phyloP scores from a whole-genome alignment of 2,888 invertebrate genomes.

The Cinara cedri region DNA sequence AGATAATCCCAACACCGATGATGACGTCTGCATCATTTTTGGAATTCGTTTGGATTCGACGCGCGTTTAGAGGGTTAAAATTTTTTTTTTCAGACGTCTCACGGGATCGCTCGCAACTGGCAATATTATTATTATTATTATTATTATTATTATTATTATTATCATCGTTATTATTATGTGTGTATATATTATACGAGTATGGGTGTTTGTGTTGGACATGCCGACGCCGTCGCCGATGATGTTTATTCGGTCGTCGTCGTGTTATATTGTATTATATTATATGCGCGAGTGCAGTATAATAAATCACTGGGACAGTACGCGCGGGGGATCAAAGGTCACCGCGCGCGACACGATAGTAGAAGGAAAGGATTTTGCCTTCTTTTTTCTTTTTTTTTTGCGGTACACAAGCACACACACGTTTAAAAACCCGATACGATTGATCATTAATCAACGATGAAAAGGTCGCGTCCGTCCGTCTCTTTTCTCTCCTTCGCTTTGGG shows the following conservation, averaged over 20 bases:
- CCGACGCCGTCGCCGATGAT: constrained; percentile 21
- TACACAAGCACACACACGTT: not conserved
- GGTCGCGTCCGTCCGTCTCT: constrained; percentile 36
- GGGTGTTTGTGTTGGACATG: constrained; percentile 16
- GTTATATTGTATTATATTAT: constrained; percentile 7
- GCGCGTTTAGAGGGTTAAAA: not conserved
- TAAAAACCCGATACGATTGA: constrained; percentile 39
- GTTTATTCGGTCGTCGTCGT: not conserved
- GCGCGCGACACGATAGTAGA: constrained; percentile 41
- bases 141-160: not conserved
- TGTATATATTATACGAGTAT: not conserved
- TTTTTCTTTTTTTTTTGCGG: constrained; percentile 32
- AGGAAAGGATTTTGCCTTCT: constrained; percentile 51
- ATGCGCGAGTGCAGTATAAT: constrained; percentile 6
- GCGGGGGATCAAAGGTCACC: constrained; percentile 53
- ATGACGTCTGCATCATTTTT: too few relatives aligned
- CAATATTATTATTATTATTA: not conserved
- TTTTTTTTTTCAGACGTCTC: constrained; percentile 12
- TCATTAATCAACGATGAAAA: constrained; percentile 54
- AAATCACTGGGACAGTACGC: constrained; percentile 42
- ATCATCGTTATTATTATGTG: not conserved
- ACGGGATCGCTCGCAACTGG: not conserved
- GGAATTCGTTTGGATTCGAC: too few relatives aligned
- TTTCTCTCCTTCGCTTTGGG: not conserved
- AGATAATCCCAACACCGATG: too few relatives aligned